Conservation (phyloP, 30 jellyfish, hydroid and myxozoan species). For the Aurelia sp. region DNA sequence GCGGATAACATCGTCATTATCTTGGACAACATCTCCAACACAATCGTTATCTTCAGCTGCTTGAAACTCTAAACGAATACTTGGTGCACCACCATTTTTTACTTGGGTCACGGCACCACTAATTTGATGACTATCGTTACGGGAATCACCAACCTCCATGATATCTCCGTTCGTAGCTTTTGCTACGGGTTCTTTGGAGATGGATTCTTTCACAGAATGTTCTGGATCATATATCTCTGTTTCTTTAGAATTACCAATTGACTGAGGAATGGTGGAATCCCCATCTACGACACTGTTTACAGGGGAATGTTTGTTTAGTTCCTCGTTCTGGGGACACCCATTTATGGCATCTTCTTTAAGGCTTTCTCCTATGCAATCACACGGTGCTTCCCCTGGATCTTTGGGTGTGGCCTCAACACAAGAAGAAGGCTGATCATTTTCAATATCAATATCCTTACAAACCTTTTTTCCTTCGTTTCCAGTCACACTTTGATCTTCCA, state of each 20-base stretch:
- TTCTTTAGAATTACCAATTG: not conserved
- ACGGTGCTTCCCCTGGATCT: not conserved
- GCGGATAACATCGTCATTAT: constrained; percentile 7
- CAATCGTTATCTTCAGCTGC: not conserved
- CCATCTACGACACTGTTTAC: not conserved
- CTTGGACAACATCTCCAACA: not conserved
- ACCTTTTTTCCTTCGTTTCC: not conserved
- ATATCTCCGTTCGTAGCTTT: not conserved
- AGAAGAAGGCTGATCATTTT: not conserved
- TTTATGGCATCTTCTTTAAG: not conserved
- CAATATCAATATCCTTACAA: not conserved
- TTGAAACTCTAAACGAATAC: not conserved
- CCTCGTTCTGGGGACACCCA: not conserved
- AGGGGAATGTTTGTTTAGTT: not conserved
- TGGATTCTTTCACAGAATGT: not conserved
- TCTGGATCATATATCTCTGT: not conserved
- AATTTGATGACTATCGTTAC: not conserved
- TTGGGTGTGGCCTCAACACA: not conserved
- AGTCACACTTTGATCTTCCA: not conserved
- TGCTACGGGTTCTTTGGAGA: too few relatives aligned
- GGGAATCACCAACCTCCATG: not conserved
- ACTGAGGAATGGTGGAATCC: not conserved
- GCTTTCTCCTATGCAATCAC: not conserved
- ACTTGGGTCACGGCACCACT: not conserved
- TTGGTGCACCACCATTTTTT: not conserved